These are phyloP conservation scores for Marmota flaviventris DNA, from an alignment of 2,113 vertebrate genomes.

Conservation along the genomic window DNA sequence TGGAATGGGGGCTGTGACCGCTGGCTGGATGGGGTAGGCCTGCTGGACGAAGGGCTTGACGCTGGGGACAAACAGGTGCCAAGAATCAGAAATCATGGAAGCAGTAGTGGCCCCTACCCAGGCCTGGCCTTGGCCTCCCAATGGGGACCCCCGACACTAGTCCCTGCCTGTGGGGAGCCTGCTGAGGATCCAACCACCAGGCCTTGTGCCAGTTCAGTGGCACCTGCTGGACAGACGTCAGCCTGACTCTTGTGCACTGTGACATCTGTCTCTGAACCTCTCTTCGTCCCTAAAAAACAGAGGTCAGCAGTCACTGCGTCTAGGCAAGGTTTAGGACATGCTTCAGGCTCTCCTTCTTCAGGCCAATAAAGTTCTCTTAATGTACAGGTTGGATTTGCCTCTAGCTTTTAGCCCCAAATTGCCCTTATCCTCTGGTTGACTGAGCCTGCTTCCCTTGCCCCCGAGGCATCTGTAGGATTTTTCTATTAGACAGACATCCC, in stretches of 20 bases:
- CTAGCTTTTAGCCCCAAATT: neutral
- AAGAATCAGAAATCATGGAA: conserved; percentile 29
- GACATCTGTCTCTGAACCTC: neutral
- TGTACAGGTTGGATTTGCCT: neutral
- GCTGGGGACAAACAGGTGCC: conserved; percentile 85
- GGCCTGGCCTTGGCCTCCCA: neutral
- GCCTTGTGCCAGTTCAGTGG: neutral
- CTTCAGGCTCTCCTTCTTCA: neutral
- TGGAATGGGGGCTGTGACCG: conserved; percentile 97
- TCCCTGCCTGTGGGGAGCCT: neutral
- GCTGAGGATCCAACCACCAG: neutral
- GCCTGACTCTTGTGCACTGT: neutral
- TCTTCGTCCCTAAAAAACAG: neutral
- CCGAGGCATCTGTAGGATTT: neutral
- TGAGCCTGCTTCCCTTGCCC: neutral
- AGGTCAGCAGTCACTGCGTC: neutral
- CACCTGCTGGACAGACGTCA: neutral
- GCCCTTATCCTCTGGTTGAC: neutral
- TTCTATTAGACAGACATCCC: neutral
- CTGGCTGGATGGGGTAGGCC: conserved; percentile 96
- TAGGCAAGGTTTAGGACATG: neutral
- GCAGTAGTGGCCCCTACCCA: neutral
- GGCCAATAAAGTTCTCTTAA: neutral
- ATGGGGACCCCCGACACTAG: too few species aligned
- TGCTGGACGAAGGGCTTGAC: conserved; percentile 99